Conservation (phyloP, 53 echinoderm and acorn worm species). For the Henricia sp. region DNA sequence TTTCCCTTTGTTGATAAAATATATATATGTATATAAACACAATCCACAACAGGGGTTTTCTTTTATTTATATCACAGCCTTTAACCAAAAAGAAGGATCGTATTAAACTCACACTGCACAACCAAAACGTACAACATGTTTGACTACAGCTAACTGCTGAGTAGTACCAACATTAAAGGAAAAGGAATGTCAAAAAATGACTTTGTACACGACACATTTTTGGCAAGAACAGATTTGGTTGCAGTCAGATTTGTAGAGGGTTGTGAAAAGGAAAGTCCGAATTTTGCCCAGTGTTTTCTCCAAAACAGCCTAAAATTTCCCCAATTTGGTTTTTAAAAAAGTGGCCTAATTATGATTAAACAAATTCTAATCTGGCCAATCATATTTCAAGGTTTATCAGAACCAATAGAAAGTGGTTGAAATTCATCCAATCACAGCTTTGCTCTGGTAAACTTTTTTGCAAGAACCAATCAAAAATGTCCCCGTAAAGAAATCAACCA, state of each 20-base stretch:
- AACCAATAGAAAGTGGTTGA: no score
- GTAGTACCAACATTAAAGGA: background rate
- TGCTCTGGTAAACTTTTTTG: constrained; percentile 21
- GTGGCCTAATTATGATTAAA: no score
- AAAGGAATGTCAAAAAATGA: constrained; percentile 6
- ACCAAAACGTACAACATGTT: constrained; percentile 36
- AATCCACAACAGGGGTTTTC: constrained; percentile 22
- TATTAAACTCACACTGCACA: constrained; percentile 32
- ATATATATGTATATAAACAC: constrained; percentile 62
- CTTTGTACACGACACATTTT: no score
- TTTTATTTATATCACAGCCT: background rate
- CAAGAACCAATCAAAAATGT: constrained; percentile 39
- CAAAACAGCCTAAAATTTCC: no score
- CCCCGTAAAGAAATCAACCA: constrained; percentile 21
- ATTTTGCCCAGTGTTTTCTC: no score
- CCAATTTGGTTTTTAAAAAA: no score
- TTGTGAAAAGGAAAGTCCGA: no score
- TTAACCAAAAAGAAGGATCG: constrained; percentile 17
- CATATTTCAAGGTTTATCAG: no score
- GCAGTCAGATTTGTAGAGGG: no score
- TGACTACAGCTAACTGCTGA: constrained; percentile 23
- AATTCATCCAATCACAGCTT: no score
- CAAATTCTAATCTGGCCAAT: no score
- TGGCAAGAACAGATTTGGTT: constrained; percentile 61
- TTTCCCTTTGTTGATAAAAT: constrained; percentile 34